Conservation (phyloP, 1,140 invertebrate species). For the Diabrotica virgifera region DNA sequence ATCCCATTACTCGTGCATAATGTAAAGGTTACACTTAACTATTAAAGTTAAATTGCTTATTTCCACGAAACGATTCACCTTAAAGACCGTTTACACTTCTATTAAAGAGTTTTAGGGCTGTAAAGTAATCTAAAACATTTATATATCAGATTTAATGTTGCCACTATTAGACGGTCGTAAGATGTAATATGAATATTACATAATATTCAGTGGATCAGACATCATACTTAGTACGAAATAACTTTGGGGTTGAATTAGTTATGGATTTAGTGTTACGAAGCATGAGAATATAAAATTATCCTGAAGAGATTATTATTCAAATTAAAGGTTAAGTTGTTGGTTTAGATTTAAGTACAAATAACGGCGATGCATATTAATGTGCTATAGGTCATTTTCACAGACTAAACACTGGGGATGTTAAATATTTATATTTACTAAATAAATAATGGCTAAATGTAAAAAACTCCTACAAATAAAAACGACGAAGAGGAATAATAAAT, state of each 20-base stretch:
- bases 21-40: no score
- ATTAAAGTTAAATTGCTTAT: background rate
- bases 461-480: no score
- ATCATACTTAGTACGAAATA: background rate
- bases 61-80: constrained; percentile 11
- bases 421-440: no score
- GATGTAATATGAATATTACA: constrained; percentile 1
- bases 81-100: constrained; percentile 4
- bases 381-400: no score
- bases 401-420: no score
- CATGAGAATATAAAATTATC: background rate
- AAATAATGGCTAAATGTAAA: no score
- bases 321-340: no score
- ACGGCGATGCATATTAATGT: no score
- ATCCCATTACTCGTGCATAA: no score
- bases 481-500: no score
- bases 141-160: background rate
- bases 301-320: background rate
- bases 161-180: background rate
- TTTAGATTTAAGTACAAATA: no score
- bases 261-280: background rate
- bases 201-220: constrained; percentile 1
- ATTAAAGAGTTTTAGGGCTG: background rate
- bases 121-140: constrained; percentile 4
- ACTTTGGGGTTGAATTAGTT: background rate